Base-by-base conservation (phyloP, 2,888 invertebrate genomes). In the Flabesymbios commensalis region DNA sequence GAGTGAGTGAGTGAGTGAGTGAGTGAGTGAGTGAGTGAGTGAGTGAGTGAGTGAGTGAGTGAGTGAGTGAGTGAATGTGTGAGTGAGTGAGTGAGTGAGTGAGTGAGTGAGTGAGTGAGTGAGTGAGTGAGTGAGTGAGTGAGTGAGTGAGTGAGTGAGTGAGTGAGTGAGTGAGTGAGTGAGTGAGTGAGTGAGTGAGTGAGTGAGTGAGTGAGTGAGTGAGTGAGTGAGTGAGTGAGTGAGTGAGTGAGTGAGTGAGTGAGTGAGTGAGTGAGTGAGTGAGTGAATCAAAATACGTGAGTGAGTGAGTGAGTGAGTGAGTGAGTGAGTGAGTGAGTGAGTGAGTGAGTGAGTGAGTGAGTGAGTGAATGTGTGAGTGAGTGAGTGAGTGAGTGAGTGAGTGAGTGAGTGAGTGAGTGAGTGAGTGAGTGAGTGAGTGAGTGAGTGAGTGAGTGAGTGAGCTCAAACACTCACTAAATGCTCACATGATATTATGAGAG, bases 31-130 rank as follows among this genome's bases (percentile, higher is more conserved):
- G 59, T 28, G 64, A 62, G 22, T 54, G 68, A 47, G 56, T 63
- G 28, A 63, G 63, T 43, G 64, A 67, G 52, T 55, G 65, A 84
- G 70, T 86, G 83, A 64, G 79, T 78, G 82, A 69, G 70, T 52
- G 72, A 73, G 3, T 36, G 52, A 28, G 33, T 56, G 58, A 33
- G 17, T 56, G 52, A 42, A 7, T 56, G 58, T 36, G 22, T 54
- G 28, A 52, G n/a, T 57, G 57, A 55, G 19, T 45, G 55, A 55
- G 3, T 24, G 55, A 55, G 3, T 55, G 55, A 55, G 19, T 55
- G 55, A 48, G 7, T 55, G 55, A 48, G 7, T 55, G 55, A 48
- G 7, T 55, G 55, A 55, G 1, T 55, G 55, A 55, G n/a, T n/a
- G n/a, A n/a, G n/a, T n/a, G n/a, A n/a, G n/a, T n/a, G n/a, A n/a